A percentile compares a stretch with the other conserved stretches of the same genome.
Evolutionary conservation across 2,888 invertebrate species (phyloP).

Genomic region (Parnassius glacialis): DNA sequence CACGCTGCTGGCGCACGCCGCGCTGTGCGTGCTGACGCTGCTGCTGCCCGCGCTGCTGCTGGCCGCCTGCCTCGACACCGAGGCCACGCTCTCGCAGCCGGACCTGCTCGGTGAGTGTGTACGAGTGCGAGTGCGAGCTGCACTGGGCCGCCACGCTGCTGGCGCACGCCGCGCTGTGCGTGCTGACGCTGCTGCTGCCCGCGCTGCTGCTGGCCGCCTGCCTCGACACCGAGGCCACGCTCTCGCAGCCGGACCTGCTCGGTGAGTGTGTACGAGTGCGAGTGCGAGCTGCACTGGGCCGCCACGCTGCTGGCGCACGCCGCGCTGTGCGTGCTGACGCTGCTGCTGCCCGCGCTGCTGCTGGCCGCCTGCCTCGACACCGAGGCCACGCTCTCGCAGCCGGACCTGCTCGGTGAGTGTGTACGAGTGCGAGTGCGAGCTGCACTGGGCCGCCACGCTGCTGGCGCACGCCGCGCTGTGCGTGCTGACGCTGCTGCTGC

Average conservation of each 20-base stretch:
- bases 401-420: too few species aligned
- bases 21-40: slow-evolving; percentile 46
- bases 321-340: too few species aligned
- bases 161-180: too few species aligned
- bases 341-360: too few species aligned
- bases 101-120: slow-evolving; percentile 47
- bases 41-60: slow-evolving; percentile 40
- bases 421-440: too few species aligned
- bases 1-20: slow-evolving; percentile 79
- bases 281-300: slow-evolving; percentile 85
- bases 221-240: too few species aligned
- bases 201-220: too few species aligned
- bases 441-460: too few species aligned
- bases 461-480: slow-evolving; percentile 75
- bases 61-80: slow-evolving; percentile 38
- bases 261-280: slow-evolving; percentile 71
- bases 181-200: slow-evolving; percentile 30
- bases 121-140: slow-evolving; percentile 74
- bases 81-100: slow-evolving; percentile 43
- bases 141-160: slow-evolving; percentile 82
- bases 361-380: too few species aligned
- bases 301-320: too few species aligned
- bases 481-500: slow-evolving; percentile 40
- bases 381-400: too few species aligned
- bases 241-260: slow-evolving; percentile 27